Base-by-base conservation (phyloP, 1,140 invertebrate genomes). In the Diorhabda elongata region DNA sequence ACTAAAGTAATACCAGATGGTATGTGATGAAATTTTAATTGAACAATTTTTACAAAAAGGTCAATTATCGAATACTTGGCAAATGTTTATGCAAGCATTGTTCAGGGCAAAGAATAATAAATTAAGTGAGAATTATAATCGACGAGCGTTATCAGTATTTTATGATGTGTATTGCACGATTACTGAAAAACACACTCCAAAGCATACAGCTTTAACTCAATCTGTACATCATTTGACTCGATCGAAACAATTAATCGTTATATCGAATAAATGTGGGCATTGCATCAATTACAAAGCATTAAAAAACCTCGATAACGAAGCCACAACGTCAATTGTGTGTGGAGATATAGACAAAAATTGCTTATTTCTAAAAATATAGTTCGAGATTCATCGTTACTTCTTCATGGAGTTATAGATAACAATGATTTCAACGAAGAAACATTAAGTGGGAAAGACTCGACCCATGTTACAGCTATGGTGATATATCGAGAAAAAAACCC, bases 361-460 rank as follows among this genome's bases (percentile, higher is more conserved):
- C 43, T 61, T 42, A 63, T 68, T 62, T n/a, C 26, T 9, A 68
- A 62, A 63, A 59, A 66, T 58, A 66, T 66, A 6, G 0, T 66
- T 11, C 26, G 11, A 44, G 2, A 61, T 64, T 64, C 45, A 65
- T 69, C 58, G 52, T 68, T 70, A 68, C 68, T 70, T 70, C 59
- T 68, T 68, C 58, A 71, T 71, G 64, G 63, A n/a, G 66, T 69
- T 58, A 62, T 73, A 3, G 71, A 68, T 44, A 73, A 64, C 58
- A 72, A 72, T 56, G 61, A 70, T 45, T 69, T 71, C 7, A 66
- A 59, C 62, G 67, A 71, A 66, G 70, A 69, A 69, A 66, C 70
- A 62, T 72, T 70, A 64, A 70, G 68, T 2, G 61, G 52, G 42
- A 67, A 70, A 70, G 61, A 62, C 52, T 70, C 66, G 8, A 70